Percentiles rank a stretch among this genome's conserved stretches.
These are phyloP conservation scores for Platyura marginata DNA, from an alignment of 1,140 invertebrate genomes.

Conservation along the genomic window DNA sequence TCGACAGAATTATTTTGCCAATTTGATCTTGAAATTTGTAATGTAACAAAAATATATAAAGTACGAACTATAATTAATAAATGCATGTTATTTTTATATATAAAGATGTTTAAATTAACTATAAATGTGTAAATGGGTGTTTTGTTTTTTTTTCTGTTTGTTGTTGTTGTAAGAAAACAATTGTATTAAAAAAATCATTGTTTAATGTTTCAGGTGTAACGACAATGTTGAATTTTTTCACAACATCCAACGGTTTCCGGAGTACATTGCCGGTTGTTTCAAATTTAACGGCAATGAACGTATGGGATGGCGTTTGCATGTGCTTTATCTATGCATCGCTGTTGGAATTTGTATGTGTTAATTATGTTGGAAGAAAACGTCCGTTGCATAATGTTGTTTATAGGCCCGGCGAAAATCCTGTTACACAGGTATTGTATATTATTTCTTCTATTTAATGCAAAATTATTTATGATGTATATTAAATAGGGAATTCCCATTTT, in stretches of 20 bases:
- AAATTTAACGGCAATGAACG: conserved; percentile 87
- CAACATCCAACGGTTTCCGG: conserved; percentile 76
- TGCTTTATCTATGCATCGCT: conserved; percentile 89
- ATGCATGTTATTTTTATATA: too few relatives aligned
- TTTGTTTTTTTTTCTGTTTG: neutral
- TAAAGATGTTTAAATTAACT: too few relatives aligned
- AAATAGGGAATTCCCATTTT: too few relatives aligned
- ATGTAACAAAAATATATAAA: too few relatives aligned
- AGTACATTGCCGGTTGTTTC: conserved; percentile 82
- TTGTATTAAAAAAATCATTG: neutral
- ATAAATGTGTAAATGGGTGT: too few relatives aligned
- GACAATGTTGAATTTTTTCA: conserved; percentile 96
- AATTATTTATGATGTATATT: too few relatives aligned
- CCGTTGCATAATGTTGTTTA: conserved; percentile 77
- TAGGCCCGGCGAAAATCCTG: conserved; percentile 72
- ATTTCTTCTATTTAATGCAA: conserved; percentile 11
- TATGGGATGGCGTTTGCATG: conserved; percentile 92
- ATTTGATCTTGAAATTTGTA: too few relatives aligned
- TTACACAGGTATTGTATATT: conserved; percentile 54
- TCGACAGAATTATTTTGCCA: too few relatives aligned
- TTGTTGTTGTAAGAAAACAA: too few relatives aligned
- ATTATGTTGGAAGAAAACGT: conserved; percentile 82
- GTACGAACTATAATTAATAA: too few relatives aligned
- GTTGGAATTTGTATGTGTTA: conserved; percentile 84
- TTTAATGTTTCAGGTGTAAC: conserved; percentile 50